These are phyloP conservation scores for Phengaris arion DNA, from an alignment of 2,888 invertebrate species.

Conservation along the genomic window DNA sequence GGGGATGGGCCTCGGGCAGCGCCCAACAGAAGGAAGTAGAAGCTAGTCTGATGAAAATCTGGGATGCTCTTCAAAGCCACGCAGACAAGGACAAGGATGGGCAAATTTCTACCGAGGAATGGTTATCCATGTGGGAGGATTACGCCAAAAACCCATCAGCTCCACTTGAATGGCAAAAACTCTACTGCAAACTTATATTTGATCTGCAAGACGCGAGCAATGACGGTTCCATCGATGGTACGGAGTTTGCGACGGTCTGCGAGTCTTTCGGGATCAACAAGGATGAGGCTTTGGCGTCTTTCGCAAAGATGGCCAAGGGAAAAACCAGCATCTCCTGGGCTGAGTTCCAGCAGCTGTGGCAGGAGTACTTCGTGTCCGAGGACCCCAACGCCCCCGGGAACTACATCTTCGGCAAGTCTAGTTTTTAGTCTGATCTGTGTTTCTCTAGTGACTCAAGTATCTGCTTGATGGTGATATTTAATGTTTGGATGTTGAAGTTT, in stretches of 20 bases:
- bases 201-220: slow-evolving; percentile 91
- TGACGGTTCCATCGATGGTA: slow-evolving; percentile 86
- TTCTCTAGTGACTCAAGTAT: background rate
- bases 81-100: slow-evolving; percentile 93
- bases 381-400: slow-evolving; percentile 89
- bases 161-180: slow-evolving; percentile 89
- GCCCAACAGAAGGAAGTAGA: slow-evolving; percentile 86
- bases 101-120: slow-evolving; percentile 91
- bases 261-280: slow-evolving; percentile 87
- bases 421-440: slow-evolving; percentile 74
- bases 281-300: slow-evolving; percentile 87
- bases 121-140: slow-evolving; percentile 92
- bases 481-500: background rate
- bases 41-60: slow-evolving; percentile 87
- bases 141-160: slow-evolving; percentile 86
- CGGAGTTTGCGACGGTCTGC: slow-evolving; percentile 90
- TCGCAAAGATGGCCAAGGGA: slow-evolving; percentile 88
- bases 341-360: slow-evolving; percentile 89
- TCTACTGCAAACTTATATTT: slow-evolving; percentile 93
- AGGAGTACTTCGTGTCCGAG: slow-evolving; percentile 90
- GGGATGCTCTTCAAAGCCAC: slow-evolving; percentile 88
- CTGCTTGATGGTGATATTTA: background rate
- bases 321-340: slow-evolving; percentile 85
- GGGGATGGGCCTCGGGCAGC: slow-evolving; percentile 87
- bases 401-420: slow-evolving; percentile 90